Conservation (phyloP, 2,888 invertebrate genomes). For the Ectobius pallidus region DNA sequence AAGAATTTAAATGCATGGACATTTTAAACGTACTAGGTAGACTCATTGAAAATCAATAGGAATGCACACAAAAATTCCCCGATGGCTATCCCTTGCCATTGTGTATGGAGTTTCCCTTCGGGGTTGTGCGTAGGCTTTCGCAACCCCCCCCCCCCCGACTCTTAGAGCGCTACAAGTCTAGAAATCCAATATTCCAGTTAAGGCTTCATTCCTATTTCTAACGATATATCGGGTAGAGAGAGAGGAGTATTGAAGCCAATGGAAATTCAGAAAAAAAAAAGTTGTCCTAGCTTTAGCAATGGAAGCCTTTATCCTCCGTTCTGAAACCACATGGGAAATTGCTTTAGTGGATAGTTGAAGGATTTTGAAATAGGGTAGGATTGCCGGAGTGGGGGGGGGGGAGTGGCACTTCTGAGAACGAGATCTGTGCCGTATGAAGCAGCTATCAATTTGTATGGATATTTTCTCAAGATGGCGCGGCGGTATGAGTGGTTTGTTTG, state of each 20-base stretch:
- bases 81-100: background rate
- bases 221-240: background rate
- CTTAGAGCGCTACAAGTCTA: constrained; percentile 2
- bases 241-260: background rate
- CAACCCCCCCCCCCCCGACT: too few species aligned
- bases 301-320: background rate
- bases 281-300: background rate
- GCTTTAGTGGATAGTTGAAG: constrained; percentile 6
- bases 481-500: background rate
- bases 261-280: background rate
- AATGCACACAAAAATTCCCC: background rate
- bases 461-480: background rate
- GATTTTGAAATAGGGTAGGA: background rate
- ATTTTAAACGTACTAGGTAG: too few species aligned
- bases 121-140: background rate
- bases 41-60: background rate
- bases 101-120: background rate
- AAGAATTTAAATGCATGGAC: too few species aligned
- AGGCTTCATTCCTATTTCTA: background rate
- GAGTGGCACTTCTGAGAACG: background rate
- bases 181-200: constrained; percentile 23
- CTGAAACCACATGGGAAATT: constrained; percentile 5
- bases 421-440: too few species aligned
- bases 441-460: background rate
- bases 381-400: too few species aligned